phyloP scores from a whole-genome alignment of 2,113 vertebrate species.

The Bos taurus region DNA sequence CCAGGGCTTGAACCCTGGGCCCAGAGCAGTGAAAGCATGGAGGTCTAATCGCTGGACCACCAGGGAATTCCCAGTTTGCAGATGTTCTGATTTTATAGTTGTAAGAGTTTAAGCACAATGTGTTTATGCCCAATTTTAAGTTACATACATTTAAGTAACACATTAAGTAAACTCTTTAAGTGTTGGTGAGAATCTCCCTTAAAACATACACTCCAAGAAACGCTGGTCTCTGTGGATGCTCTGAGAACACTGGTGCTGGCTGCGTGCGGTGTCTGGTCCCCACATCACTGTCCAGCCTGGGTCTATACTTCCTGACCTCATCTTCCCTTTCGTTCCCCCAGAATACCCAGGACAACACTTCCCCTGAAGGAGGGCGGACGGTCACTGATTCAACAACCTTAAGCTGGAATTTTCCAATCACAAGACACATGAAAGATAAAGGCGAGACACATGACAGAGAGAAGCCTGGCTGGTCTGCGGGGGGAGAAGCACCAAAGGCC shows the following conservation, averaged over 20 bases:
- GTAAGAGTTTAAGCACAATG: neutral
- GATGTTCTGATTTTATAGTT: neutral
- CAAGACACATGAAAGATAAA: constrained; percentile 35
- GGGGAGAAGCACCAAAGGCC: neutral
- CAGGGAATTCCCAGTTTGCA: neutral
- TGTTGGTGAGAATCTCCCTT: neutral
- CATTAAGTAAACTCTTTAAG: neutral
- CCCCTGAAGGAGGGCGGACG: neutral
- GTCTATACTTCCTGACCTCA: neutral
- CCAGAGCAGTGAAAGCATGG: neutral
- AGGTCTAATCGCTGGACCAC: neutral
- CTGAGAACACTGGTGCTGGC: neutral
- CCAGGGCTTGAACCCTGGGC: neutral
- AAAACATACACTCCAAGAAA: neutral
- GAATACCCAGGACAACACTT: neutral
- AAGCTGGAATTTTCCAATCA: constrained; percentile 58
- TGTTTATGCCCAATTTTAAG: neutral
- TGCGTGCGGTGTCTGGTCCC: neutral
- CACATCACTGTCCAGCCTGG: neutral
- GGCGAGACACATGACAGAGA: neutral
- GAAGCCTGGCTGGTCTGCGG: neutral
- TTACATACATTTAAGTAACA: neutral
- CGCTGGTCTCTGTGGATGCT: neutral
- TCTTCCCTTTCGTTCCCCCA: neutral
- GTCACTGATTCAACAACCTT: constrained; percentile 14